Conservation (phyloP, 2,888 invertebrate genomes). For the Rhogogaster chlorosoma region DNA sequence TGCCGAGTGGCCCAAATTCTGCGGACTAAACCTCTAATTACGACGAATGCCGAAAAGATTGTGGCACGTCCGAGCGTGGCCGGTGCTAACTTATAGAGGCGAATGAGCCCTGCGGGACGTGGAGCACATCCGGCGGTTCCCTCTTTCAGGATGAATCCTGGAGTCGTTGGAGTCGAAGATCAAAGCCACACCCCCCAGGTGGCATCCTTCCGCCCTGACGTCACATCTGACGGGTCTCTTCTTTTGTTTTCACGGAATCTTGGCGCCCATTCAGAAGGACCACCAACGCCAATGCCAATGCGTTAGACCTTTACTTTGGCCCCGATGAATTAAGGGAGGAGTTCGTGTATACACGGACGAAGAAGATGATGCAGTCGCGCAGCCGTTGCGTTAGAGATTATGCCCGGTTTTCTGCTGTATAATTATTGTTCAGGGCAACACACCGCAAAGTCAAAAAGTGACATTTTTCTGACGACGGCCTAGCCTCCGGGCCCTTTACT, state of each 20-base stretch:
- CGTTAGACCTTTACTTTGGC: neutral
- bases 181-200: slow-evolving; percentile 70
- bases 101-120: neutral
- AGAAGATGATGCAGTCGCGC: neutral
- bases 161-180: slow-evolving; percentile 51
- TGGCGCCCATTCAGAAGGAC: slow-evolving; percentile 46
- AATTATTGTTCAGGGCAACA: slow-evolving; percentile 15
- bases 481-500: neutral
- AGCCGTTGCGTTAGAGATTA: neutral
- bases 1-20: slow-evolving; percentile 40
- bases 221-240: slow-evolving; percentile 28
- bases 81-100: neutral
- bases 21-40: slow-evolving; percentile 48
- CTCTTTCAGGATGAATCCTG: slow-evolving; percentile 41
- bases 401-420: neutral
- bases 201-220: slow-evolving; percentile 70
- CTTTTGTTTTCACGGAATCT: slow-evolving; percentile 45
- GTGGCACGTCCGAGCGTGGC: slow-evolving; percentile 45
- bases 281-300: slow-evolving; percentile 37
- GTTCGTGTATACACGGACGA: neutral
- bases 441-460: slow-evolving; percentile 44
- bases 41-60: slow-evolving; percentile 49
- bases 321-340: slow-evolving; percentile 26
- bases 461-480: slow-evolving; percentile 32
- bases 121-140: slow-evolving; percentile 42